Conservation (phyloP, 1,140 invertebrate species). For the Drosophila tropicalis region DNA sequence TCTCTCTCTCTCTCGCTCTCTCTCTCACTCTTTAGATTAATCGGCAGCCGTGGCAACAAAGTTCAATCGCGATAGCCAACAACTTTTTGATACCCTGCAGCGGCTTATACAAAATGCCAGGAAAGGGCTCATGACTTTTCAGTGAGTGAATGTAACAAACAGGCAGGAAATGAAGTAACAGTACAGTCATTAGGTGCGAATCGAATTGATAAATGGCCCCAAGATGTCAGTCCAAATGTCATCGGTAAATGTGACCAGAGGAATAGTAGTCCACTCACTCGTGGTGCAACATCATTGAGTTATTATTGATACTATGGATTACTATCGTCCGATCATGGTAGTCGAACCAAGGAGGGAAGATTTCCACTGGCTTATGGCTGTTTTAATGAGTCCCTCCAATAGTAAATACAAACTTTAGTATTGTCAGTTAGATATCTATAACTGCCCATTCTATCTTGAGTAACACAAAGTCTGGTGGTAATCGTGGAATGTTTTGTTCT, state of each 20-base stretch:
- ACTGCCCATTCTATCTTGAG: too few species aligned
- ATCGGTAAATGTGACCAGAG: constrained; percentile 20
- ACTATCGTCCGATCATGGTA: too few species aligned
- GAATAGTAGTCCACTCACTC: not conserved
- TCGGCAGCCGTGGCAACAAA: constrained; percentile 67
- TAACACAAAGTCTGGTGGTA: not conserved
- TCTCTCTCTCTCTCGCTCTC: constrained; percentile 27
- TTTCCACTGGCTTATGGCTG: too few species aligned
- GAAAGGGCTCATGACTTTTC: constrained; percentile 61
- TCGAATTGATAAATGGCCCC: constrained; percentile 30
- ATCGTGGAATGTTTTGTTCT: not conserved
- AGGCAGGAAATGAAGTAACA: constrained; percentile 42
- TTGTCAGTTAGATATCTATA: too few species aligned
- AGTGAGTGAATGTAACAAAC: constrained; percentile 64
- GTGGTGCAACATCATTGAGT: not conserved
- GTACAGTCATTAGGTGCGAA: constrained; percentile 23
- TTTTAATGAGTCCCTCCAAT: too few species aligned
- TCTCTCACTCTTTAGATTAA: constrained; percentile 18
- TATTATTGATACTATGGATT: too few species aligned
- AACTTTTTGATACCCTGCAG: constrained; percentile 64
- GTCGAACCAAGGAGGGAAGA: too few species aligned
- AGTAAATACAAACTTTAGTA: too few species aligned
- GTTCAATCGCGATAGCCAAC: constrained; percentile 73
- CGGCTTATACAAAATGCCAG: constrained; percentile 27
- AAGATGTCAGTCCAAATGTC: constrained; percentile 44